A percentile compares a stretch with the other conserved stretches of the same genome.
Conservation (phyloP, 2,888 invertebrate species). For the Agonopterix heracliana region DNA sequence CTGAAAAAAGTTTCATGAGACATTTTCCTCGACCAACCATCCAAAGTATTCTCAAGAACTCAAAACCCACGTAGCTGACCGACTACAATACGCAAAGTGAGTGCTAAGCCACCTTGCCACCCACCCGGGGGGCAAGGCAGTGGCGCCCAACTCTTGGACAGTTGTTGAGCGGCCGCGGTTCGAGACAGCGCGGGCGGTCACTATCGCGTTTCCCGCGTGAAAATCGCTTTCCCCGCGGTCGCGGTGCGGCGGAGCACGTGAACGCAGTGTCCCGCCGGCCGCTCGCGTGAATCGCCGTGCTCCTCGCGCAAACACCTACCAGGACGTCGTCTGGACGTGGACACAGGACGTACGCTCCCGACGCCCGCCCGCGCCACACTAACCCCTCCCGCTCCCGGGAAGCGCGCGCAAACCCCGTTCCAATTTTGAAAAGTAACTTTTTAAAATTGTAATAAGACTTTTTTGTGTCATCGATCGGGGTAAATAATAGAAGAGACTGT, state of each 20-base stretch:
- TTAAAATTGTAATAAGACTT: conserved; percentile 18
- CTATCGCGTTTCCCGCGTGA: conserved; percentile 71
- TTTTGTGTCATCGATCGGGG: conserved; percentile 47
- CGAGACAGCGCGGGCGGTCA: conserved; percentile 65
- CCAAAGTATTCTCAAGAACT: background rate
- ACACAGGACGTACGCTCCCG: conserved; percentile 35
- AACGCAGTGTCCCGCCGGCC: conserved; percentile 73
- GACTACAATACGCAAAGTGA: background rate
- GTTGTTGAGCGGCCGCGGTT: conserved; percentile 54
- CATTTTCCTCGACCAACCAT: too few relatives aligned
- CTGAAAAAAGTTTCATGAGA: too few relatives aligned
- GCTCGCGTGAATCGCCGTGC: conserved; percentile 71
- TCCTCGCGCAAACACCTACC: conserved; percentile 35
- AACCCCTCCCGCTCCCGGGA: conserved; percentile 26
- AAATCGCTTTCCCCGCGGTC: conserved; percentile 71
- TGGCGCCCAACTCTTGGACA: conserved; percentile 37
- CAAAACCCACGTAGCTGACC: background rate
- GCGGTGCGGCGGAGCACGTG: conserved; percentile 57
- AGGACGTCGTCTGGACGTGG: conserved; percentile 42
- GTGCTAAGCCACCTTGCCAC: background rate
- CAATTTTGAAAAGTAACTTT: conserved; percentile 38
- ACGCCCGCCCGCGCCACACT: conserved; percentile 57
- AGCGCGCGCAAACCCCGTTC: conserved; percentile 20
- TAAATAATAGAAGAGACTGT: conserved; percentile 50
- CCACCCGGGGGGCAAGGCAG: conserved; percentile 13